These are phyloP conservation scores for Hirtodrosophila cameraria DNA, from an alignment of 2,888 invertebrate genomes.

Conservation along the genomic window DNA sequence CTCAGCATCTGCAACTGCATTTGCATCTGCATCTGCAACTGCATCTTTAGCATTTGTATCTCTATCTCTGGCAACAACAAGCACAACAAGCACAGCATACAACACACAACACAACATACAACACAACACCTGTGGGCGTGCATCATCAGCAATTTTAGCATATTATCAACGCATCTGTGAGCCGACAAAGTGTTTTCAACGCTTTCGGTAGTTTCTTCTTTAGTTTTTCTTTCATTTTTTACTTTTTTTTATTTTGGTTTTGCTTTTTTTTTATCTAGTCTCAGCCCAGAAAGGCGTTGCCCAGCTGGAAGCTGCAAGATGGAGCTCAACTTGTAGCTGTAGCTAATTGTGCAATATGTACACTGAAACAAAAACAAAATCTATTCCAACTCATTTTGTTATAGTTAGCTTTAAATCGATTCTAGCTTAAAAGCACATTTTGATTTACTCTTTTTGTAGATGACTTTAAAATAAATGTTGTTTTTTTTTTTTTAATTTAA, in stretches of 20 bases:
- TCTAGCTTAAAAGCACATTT: too few species aligned
- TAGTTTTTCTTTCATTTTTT: background rate
- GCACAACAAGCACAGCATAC: conserved; percentile 34
- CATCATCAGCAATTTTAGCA: conserved; percentile 77
- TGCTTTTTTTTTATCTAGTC: conserved; percentile 25
- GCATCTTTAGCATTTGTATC: conserved; percentile 24
- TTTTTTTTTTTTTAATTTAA: background rate
- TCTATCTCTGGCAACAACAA: background rate
- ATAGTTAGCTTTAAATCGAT: too few species aligned
- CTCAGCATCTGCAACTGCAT: conserved; percentile 46
- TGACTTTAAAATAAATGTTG: too few species aligned
- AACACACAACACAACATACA: conserved; percentile 9
- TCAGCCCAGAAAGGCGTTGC: conserved; percentile 70
- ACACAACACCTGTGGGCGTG: conserved; percentile 75
- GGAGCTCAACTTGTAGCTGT: conserved; percentile 32
- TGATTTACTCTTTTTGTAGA: too few species aligned
- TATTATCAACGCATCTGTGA: conserved; percentile 80
- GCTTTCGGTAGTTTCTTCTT: conserved; percentile 68
- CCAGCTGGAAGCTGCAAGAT: conserved; percentile 55
- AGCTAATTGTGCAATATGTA: conserved; percentile 24
- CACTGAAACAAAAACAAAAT: conserved; percentile 28
- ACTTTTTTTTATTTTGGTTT: background rate
- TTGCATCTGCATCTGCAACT: conserved; percentile 37
- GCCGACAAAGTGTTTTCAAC: conserved; percentile 83
- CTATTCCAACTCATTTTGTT: too few species aligned